Evolutionary conservation across 2,113 vertebrate genomes (phyloP), one percentile per base, ranked within the genome.

Genomic region (Neogobius melanostomus): DNA sequence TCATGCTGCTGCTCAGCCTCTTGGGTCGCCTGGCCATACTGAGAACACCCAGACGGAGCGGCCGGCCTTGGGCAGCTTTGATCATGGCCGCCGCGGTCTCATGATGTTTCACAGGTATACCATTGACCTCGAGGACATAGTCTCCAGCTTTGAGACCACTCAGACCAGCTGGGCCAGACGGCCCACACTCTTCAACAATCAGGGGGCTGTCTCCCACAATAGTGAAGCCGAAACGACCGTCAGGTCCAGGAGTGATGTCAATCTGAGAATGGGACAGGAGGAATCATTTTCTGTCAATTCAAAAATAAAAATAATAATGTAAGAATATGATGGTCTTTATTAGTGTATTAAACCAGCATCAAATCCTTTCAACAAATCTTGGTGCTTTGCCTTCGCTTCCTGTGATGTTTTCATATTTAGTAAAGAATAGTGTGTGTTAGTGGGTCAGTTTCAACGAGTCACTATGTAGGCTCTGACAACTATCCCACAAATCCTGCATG

Each of bases 101-200:
- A 0, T 92, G 90, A 56, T 88, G 82, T 66, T 73, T 88, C 72
- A 95, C 94, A 0, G 94, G 91, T 68, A 86, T 85, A 54, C 93
- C 93, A 0, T 95, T 93, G 62, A 97, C 92, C 77, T 97, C 94
- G 89, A 97, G 89, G 71, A 97, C 88, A 1, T 88, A 93, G 77
- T 96, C 95, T 0, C 93, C 91, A 0, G 85, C 91, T 64, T 93
- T 90, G 5, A 97, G 85, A 64, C 96, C 95, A 0, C 89, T 87
- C 53, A 91, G 85, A 0, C 89, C 91, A 0, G 95, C 95, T 0
- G 94, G 94, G 0, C 94, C 95, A 5, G 70, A 92, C 0, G 90
- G 86, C 68, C 74, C 76, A 68, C 95, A 92, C 11, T 92, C 91
- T 80, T 91, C 94, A 71, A 97, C 95, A 62, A 91, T 88, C 4